Evolutionary conservation across 2,113 vertebrate genomes (phyloP).

Genomic region (Etheostoma cragini): DNA sequence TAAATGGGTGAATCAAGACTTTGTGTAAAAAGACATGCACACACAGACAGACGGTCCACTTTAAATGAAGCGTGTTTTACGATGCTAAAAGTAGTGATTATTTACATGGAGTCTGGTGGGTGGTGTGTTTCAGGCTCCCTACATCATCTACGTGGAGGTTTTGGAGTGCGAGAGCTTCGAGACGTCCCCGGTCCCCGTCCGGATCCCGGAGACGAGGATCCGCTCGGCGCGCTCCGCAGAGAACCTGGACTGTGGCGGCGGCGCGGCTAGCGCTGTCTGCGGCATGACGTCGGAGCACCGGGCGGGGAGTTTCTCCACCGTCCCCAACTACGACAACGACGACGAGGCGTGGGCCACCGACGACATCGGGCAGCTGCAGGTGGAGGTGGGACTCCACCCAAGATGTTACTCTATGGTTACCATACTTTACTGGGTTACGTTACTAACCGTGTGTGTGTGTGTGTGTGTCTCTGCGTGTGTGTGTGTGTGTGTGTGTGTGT

Average conservation of each 20-base stretch:
- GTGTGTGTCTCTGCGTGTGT: not conserved
- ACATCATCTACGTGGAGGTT: slow-evolving; percentile 96
- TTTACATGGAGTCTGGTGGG: too few species aligned
- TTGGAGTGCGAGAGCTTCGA: slow-evolving; percentile 95
- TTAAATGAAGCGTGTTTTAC: too few species aligned
- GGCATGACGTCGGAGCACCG: slow-evolving; percentile 87
- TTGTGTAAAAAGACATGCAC: too few species aligned
- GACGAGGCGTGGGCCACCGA: slow-evolving; percentile 97
- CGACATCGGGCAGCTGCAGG: slow-evolving; percentile 95
- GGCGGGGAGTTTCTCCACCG: slow-evolving; percentile 90
- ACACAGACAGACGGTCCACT: too few species aligned
- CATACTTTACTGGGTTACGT: too few species aligned
- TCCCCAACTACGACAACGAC: slow-evolving; percentile 95
- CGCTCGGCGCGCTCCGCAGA: slow-evolving; percentile 93
- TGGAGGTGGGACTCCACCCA: slow-evolving; percentile 87
- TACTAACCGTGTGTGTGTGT: too few species aligned
- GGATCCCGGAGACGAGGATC: slow-evolving; percentile 95
- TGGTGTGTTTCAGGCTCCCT: slow-evolving; percentile 87
- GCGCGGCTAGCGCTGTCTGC: not conserved
- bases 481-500: slow-evolving; percentile 34
- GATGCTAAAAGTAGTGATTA: too few species aligned
- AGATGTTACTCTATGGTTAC: too few species aligned
- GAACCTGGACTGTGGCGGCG: slow-evolving; percentile 86
- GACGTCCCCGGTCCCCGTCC: slow-evolving; percentile 88
- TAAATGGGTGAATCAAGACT: too few species aligned